A percentile compares a stretch with the other conserved stretches of the same genome.
Evolutionary conservation across 2,113 vertebrate genomes (phyloP).

Genomic region (Bubo blakistoni): DNA sequence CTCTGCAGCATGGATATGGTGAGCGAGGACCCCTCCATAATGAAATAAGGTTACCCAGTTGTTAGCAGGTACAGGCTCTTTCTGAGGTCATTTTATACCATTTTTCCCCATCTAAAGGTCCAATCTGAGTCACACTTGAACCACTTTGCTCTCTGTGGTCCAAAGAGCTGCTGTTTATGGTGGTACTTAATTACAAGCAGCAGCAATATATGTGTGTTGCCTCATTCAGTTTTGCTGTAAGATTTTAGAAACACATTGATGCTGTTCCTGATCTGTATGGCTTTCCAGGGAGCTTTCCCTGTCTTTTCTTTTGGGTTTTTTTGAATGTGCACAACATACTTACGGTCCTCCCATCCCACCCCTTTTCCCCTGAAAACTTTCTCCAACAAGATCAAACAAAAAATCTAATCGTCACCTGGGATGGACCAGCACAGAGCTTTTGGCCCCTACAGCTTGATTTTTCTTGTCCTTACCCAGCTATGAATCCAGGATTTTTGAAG

Average conservation of each 20-base stretch:
- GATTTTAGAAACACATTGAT: neutral
- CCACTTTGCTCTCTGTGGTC: neutral
- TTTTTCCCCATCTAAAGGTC: neutral
- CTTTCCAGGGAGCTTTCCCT: neutral
- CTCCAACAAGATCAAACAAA: neutral
- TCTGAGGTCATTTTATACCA: neutral
- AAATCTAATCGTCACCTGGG: rapidly evolving
- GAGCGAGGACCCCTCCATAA: neutral
- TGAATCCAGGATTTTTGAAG: neutral
- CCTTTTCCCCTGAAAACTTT: neutral
- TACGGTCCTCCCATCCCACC: neutral
- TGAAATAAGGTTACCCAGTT: neutral
- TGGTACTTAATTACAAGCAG: neutral
- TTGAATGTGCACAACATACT: neutral
- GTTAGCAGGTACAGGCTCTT: neutral
- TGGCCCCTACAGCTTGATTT: neutral
- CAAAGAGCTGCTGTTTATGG: neutral
- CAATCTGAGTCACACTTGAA: neutral
- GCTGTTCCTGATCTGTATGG: neutral
- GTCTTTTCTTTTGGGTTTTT: neutral
- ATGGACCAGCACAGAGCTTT: neutral
- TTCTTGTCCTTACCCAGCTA: neutral
- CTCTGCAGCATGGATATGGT: neutral
- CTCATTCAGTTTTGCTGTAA: neutral
- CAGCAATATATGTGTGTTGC: neutral